Percentiles rank a stretch among this genome's conserved stretches.
phyloP scores from a whole-genome alignment of 2,888 invertebrate species.

The Nephrocerus scutellatus region DNA sequence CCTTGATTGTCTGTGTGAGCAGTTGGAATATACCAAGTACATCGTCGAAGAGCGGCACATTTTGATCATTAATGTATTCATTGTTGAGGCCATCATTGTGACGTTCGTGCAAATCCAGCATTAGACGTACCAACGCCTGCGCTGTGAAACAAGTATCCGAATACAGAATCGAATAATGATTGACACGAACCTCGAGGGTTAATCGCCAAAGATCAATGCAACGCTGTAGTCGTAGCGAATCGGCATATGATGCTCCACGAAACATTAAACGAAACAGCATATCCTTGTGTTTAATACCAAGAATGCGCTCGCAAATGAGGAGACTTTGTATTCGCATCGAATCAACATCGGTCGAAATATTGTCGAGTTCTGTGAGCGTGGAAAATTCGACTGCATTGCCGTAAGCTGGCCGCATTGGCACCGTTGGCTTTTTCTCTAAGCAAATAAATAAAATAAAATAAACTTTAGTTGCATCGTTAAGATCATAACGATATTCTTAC shows the following conservation, averaged over 20 bases:
- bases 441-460: conserved; percentile 15
- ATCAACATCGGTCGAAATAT: conserved; percentile 72
- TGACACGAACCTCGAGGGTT: conserved; percentile 71
- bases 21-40: conserved; percentile 63
- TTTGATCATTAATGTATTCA: conserved; percentile 47
- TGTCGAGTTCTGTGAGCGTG: conserved; percentile 62
- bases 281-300: conserved; percentile 81
- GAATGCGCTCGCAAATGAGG: conserved; percentile 78
- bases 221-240: conserved; percentile 66
- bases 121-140: conserved; percentile 75
- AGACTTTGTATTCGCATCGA: conserved; percentile 80
- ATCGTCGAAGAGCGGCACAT: conserved; percentile 60
- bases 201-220: conserved; percentile 84
- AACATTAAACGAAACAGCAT: conserved; percentile 72
- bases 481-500: conserved; percentile 29
- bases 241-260: conserved; percentile 67
- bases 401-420: conserved; percentile 57
- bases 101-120: conserved; percentile 65
- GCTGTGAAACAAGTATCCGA: conserved; percentile 79
- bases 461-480: too few species aligned
- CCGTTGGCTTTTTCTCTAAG: conserved; percentile 52
- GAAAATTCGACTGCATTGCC: conserved; percentile 67
- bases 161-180: conserved; percentile 67
- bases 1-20: conserved; percentile 58
- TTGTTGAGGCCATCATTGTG: conserved; percentile 49